Evolutionary conservation across 2,797 vertebrate species (phyloP).

Genomic region (Pelodytes ibericus): DNA sequence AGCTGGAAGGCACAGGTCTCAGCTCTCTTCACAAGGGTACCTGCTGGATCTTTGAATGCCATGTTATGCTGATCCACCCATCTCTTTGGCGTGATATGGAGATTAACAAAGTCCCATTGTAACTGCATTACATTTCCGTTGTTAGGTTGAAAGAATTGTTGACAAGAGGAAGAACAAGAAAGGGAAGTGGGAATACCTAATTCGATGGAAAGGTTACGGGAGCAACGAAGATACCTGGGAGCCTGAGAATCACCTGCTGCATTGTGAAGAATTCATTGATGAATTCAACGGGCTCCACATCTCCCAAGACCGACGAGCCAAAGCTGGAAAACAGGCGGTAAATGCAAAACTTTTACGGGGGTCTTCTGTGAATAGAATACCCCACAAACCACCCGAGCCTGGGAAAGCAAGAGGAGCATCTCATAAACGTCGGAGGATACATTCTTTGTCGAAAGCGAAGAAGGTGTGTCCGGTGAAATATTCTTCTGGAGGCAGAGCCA

Average conservation of each 20-base stretch:
- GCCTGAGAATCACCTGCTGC: constrained; percentile 90
- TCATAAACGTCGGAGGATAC: constrained; percentile 86
- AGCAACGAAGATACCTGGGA: constrained; percentile 97
- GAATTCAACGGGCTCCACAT: constrained; percentile 90
- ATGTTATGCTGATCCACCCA: too few relatives aligned
- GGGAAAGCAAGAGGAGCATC: constrained; percentile 77
- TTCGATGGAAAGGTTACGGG: constrained; percentile 96
- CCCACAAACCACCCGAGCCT: constrained; percentile 74
- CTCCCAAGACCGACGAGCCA: constrained; percentile 79
- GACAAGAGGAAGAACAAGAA: constrained; percentile 97
- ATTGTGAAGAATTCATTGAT: constrained; percentile 96
- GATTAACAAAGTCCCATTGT: too few relatives aligned
- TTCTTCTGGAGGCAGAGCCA: constrained; percentile 75
- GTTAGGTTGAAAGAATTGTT: constrained; percentile 93
- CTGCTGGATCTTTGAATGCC: too few relatives aligned
- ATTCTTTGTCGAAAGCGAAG: constrained; percentile 79
- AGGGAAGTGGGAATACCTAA: constrained; percentile 96
- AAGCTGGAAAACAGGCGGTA: constrained; percentile 76
- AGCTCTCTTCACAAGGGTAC: too few relatives aligned
- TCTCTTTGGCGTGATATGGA: too few relatives aligned
- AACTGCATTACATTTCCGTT: constrained; percentile 7
- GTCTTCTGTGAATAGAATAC: constrained; percentile 67
- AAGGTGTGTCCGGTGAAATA: constrained; percentile 77
- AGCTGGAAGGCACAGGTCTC: too few relatives aligned
- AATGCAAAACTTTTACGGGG: constrained; percentile 70